These are phyloP conservation scores for Anoplopoma fimbria DNA, from an alignment of 2,113 vertebrate genomes.

Conservation along the genomic window DNA sequence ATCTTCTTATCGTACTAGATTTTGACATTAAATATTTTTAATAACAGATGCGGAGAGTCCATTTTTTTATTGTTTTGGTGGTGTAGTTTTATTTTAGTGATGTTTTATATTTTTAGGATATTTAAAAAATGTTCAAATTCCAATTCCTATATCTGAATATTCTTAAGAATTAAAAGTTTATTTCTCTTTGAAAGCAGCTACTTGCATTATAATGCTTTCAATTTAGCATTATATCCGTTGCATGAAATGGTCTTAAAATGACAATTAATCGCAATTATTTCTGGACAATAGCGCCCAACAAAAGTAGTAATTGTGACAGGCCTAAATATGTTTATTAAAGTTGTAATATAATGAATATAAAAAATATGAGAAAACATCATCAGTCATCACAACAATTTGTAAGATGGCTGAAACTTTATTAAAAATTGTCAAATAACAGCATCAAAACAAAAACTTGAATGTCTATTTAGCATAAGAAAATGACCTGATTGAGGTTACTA, in stretches of 20 bases:
- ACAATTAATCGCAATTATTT: background rate
- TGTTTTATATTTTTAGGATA: background rate
- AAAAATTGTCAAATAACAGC: background rate
- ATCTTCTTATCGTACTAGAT: too few relatives aligned
- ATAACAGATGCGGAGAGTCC: background rate
- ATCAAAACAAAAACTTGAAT: background rate
- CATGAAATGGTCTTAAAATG: background rate
- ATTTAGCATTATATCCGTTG: background rate
- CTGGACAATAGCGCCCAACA: background rate
- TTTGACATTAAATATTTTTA: background rate
- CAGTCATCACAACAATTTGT: background rate
- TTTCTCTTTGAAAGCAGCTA: background rate
- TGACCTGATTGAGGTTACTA: background rate
- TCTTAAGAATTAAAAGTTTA: background rate
- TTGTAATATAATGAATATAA: background rate
- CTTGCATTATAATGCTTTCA: background rate
- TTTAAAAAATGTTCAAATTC: background rate
- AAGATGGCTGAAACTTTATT: background rate
- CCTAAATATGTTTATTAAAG: background rate
- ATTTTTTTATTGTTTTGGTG: background rate
- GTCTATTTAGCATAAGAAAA: background rate
- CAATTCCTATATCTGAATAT: too few relatives aligned
- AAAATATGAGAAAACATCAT: background rate
- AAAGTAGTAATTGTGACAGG: background rate
- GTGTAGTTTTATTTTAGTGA: background rate